These are phyloP conservation scores for Cordylochernes scorpioides DNA, from an alignment of 2,888 invertebrate genomes.

Conservation along the genomic window DNA sequence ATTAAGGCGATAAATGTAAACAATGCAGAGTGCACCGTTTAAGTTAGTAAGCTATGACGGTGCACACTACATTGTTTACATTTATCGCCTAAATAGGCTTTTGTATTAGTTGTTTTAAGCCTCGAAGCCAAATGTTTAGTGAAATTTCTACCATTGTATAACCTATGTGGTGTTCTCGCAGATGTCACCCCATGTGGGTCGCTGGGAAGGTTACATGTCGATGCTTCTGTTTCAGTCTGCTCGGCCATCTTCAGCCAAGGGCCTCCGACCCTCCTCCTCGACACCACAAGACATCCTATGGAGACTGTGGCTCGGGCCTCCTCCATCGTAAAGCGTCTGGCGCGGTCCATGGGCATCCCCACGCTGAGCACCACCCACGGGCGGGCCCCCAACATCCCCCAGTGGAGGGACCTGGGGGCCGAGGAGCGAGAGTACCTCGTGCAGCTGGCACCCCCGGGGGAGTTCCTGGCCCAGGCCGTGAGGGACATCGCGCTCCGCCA, in stretches of 20 bases:
- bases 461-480: conserved; percentile 53
- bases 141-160: no score
- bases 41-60: no score
- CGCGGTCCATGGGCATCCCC: conserved; percentile 46
- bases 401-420: conserved; percentile 9
- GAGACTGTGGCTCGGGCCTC: conserved; percentile 5
- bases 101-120: no score
- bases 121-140: no score
- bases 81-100: no score
- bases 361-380: conserved; percentile 63
- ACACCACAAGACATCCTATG: conserved; percentile 36
- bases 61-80: no score
- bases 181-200: no score
- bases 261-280: conserved; percentile 32
- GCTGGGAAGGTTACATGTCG: no score
- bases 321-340: conserved; percentile 44
- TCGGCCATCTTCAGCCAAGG: neutral
- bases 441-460: conserved; percentile 59
- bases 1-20: no score
- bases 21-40: no score
- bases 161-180: no score
- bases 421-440: conserved; percentile 43
- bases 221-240: conserved; percentile 1
- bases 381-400: conserved; percentile 4
- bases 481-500: conserved; percentile 49